Percentiles rank a stretch among this genome's conserved stretches.
Evolutionary conservation across 1,140 invertebrate genomes (phyloP).

Genomic region (Ectropis grisescens): DNA sequence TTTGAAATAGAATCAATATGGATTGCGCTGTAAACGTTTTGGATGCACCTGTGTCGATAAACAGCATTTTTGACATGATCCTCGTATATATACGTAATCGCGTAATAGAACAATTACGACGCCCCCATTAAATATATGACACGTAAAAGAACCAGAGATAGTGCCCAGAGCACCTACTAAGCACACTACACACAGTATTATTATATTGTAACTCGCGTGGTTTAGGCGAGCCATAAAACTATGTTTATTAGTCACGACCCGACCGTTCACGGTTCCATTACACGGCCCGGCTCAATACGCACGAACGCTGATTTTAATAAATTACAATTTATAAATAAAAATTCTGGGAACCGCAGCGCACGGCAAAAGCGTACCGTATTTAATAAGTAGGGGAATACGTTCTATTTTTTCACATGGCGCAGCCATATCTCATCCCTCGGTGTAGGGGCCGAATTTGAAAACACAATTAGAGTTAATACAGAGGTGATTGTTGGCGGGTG

Average conservation of each 20-base stretch:
- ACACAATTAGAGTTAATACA: slow-evolving; percentile 70
- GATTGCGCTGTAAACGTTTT: too few relatives aligned
- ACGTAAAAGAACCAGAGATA: too few relatives aligned
- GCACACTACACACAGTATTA: slow-evolving; percentile 19
- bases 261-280: slow-evolving; percentile 26
- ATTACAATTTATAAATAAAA: slow-evolving; percentile 19
- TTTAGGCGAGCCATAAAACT: slow-evolving; percentile 21
- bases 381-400: slow-evolving; percentile 50
- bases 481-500: slow-evolving; percentile 63
- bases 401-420: slow-evolving; percentile 58
- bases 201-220: slow-evolving; percentile 16
- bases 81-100: too few relatives aligned
- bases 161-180: slow-evolving; percentile 12
- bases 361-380: slow-evolving; percentile 30
- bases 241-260: slow-evolving; percentile 28
- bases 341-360: too few relatives aligned
- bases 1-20: too few relatives aligned
- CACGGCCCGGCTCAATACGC: slow-evolving; percentile 19
- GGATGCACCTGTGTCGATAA: too few relatives aligned
- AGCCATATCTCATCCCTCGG: slow-evolving; percentile 29
- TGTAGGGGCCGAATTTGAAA: slow-evolving; percentile 64
- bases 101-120: too few relatives aligned
- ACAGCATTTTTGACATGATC: too few relatives aligned
- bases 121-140: too few relatives aligned
- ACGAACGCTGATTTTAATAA: slow-evolving; percentile 17